Percentiles rank a stretch among this genome's conserved stretches.
Conservation (phyloP, 2,113 vertebrate genomes). For the Sclerurus mexicanus region DNA sequence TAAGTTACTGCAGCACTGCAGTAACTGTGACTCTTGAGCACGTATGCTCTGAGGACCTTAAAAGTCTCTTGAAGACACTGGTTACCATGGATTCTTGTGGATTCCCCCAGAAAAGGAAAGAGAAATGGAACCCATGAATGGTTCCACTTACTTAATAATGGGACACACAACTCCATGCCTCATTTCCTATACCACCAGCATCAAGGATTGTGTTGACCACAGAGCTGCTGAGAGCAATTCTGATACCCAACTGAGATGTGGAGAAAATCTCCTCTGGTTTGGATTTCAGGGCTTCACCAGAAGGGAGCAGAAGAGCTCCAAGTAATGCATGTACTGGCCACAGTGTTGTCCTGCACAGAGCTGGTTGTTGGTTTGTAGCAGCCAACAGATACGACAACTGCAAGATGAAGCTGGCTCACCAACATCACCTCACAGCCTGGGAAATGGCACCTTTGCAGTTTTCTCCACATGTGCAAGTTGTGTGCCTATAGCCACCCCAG, state of each 20-base stretch:
- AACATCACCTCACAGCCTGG: not conserved
- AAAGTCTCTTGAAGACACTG: not conserved
- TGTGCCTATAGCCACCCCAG: not conserved
- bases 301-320: slow-evolving; percentile 41
- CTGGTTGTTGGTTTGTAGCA: fast-evolving
- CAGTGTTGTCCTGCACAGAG: not conserved
- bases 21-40: not conserved
- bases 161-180: not conserved
- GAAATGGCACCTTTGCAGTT: not conserved
- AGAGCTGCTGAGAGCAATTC: not conserved
- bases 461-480: not conserved
- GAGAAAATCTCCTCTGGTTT: not conserved
- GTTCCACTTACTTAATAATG: not conserved
- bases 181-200: not conserved
- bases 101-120: not conserved
- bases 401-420: not conserved
- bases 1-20: not conserved
- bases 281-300: slow-evolving; percentile 34
- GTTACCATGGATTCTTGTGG: not conserved
- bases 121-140: not conserved
- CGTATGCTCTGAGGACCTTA: not conserved
- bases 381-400: not conserved
- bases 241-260: not conserved
- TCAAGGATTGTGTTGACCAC: not conserved
- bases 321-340: not conserved